Conservation (phyloP, 2,888 invertebrate genomes). For the Mycalesis mineus region DNA sequence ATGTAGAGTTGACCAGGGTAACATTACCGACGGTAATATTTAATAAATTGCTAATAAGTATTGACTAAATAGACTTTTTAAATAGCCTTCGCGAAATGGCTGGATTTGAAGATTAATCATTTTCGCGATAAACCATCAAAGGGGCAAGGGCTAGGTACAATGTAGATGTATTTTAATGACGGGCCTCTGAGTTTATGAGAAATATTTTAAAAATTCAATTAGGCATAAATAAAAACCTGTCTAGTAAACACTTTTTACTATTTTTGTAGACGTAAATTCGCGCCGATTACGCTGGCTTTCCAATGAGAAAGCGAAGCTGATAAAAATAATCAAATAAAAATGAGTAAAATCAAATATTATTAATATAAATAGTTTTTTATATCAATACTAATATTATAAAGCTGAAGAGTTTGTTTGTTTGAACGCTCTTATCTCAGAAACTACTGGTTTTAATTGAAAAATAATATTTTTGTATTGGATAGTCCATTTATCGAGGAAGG, state of each 20-base stretch:
- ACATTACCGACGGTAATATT: not conserved
- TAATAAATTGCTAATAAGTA: not conserved
- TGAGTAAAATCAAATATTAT: not conserved
- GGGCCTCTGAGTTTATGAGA: not conserved
- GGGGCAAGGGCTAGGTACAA: too few species aligned
- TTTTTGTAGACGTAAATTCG: not conserved
- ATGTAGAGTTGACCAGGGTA: not conserved
- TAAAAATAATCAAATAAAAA: not conserved
- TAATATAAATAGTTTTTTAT: too few species aligned
- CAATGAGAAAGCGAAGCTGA: not conserved
- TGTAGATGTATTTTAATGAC: constrained; percentile 6
- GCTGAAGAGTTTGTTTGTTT: too few species aligned
- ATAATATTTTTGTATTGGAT: too few species aligned
- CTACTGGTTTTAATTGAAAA: too few species aligned
- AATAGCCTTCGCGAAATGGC: constrained; percentile 1
- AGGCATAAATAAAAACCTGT: constrained; percentile 10
- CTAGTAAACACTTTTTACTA: not conserved
- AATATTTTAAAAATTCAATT: constrained; percentile 11
- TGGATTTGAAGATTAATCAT: constrained; percentile 1
- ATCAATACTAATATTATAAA: too few species aligned
- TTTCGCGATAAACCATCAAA: constrained; percentile 2
- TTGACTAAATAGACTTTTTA: not conserved
- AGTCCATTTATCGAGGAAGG: too few species aligned
- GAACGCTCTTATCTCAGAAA: too few species aligned
- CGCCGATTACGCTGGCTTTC: not conserved